Evolutionary conservation across 2,113 vertebrate genomes (phyloP), one percentile per base, ranked within the genome.

Genomic region (Percopsis transmontana): DNA sequence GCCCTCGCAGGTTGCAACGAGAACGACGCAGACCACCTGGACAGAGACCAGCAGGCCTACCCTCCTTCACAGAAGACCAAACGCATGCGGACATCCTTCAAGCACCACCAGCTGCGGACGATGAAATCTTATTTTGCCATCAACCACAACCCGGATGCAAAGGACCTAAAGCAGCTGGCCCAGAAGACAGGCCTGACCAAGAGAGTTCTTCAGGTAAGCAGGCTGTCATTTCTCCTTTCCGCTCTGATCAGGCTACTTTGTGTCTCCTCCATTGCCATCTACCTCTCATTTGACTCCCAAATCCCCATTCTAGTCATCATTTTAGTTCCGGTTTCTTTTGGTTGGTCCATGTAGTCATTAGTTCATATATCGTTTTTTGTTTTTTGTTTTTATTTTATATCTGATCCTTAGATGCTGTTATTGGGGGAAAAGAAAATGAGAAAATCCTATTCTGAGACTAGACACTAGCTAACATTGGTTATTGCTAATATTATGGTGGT

Each of bases 71-170:
- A 99, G 93, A 99, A 99, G 91, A 96, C 96, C 89, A 99, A 99
- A 81, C 96, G 97, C 79, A 99, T 99, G 97, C 93, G 97, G 50
- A 99, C 97, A 54, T 99, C 97, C 75, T 99, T 99, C 88, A 99
- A 99, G 86, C 97, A 99, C 87, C 96, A 99, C 93, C 97, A 99
- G 93, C 97, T 99, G 70, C 96, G 97, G 84, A 99, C 97, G 91
- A 99, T 99, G 97, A 99, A 99, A 92, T 99, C 97, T 87, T 99
- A 99, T 91, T 99, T 99, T 81, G 97, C 97, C 90, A 99, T 99
- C 92, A 99, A 99, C 88, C 97, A 99, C 91, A 99, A 99, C 82
- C 97, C 97, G 1, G 97, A 99, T 72, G 97, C 97, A 90, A 99
- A 99, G 94, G 97, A 99, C 90, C 94, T 99, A 93, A 99, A 99